Evolutionary conservation across 2,113 vertebrate genomes (phyloP), one percentile per base, ranked within the genome.

Genomic region (Tylochromis polylepis): DNA sequence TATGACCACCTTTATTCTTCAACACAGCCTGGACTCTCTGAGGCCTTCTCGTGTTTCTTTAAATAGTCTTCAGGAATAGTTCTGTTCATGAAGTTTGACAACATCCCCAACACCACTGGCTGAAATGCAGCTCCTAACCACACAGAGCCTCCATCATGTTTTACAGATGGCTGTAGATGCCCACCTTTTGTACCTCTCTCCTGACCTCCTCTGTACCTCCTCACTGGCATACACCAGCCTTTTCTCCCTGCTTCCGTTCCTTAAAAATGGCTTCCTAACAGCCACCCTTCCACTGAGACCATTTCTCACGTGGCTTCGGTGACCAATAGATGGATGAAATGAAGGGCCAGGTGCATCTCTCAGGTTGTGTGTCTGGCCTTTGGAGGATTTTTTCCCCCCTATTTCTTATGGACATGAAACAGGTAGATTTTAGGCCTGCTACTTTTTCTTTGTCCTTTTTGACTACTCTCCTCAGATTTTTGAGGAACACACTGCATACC

Each of bases 41-140:
- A 24, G 65, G 12, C 12, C 10, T 70, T 70, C 62, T 43, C 24
- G n/a, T 43, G 1, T 70, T 43, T 41, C 36, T 43, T 43, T 24
- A 16, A 70, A 43, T 70, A 70, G 65, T 16, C n/a, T 43, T 70
- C 12, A 43, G 65, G n/a, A 43, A 70, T 70, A 70, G 36, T 43
- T 38, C 8, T 24, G 36, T 6, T 16, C 22, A 41, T 24, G n/a
- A 70, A 70, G 36, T 24, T 43, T 70, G 36, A 43, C 36, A 70
- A 24, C 11, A 43, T 16, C 36, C 7, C n/a, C 0, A 67, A 65
- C 31, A n/a, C 60, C 60, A 5, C 31, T 65, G 60, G 18, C 5
- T 65, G 60, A 65, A 65, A 65, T 65, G 60, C 31, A 2, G 6
- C 11, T 38, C 60, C n/a, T n/a, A n/a, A n/a, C n/a, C 31, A 65